Evolutionary conservation across 2,113 vertebrate genomes (phyloP).

Genomic region (Motacilla tschutschensis): DNA sequence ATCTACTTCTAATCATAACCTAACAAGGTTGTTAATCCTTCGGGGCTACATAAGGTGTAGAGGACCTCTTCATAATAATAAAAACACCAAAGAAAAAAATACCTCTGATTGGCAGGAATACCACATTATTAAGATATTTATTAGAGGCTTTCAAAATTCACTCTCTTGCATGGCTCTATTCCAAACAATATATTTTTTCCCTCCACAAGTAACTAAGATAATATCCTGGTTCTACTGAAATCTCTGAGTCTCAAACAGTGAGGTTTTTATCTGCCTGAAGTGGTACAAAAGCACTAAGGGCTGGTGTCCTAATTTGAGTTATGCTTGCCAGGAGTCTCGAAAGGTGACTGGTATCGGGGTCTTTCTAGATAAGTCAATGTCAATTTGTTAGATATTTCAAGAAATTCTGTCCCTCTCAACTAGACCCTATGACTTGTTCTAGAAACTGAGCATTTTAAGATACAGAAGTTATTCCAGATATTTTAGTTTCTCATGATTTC

Average conservation of each 20-base stretch:
- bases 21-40: neutral
- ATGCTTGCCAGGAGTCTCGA: neutral
- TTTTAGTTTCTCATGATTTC: neutral
- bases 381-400: neutral
- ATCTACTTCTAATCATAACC: neutral
- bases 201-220: neutral
- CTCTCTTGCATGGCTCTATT: neutral
- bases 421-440: neutral
- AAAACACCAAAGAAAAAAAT: neutral
- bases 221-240: neutral
- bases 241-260: neutral
- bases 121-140: neutral
- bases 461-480: neutral
- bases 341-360: neutral
- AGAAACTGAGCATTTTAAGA: neutral
- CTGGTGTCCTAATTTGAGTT: neutral
- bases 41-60: neutral
- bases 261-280: neutral
- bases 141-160: neutral
- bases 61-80: neutral
- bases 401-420: neutral
- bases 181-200: neutral
- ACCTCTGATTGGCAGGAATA: neutral
- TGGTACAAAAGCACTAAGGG: neutral
- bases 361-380: neutral